Percentiles rank a stretch among this genome's conserved stretches.
Conservation (phyloP, 2,888 invertebrate genomes). For the Metalampra italica region DNA sequence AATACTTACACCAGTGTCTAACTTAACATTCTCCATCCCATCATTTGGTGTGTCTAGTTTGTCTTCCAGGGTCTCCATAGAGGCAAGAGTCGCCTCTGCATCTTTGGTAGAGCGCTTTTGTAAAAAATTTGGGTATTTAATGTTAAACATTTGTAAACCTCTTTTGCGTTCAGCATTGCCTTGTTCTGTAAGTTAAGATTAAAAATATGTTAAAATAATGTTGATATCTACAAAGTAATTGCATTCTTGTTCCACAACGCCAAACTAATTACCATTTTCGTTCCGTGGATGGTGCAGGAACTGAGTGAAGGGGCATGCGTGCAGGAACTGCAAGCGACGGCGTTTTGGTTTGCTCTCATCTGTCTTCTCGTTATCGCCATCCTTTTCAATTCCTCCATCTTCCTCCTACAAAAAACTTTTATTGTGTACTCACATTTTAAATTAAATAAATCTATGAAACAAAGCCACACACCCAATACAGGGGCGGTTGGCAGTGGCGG, state of each 20-base stretch:
- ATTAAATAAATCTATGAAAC: too few relatives aligned
- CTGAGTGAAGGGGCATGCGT: constrained; percentile 59
- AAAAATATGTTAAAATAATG: neutral
- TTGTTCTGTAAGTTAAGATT: constrained; percentile 27
- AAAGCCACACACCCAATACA: too few relatives aligned
- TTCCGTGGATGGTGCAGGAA: constrained; percentile 55
- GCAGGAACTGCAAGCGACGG: constrained; percentile 57
- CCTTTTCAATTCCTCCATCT: constrained; percentile 58
- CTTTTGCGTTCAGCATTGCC: constrained; percentile 30
- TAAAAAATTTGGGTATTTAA: constrained; percentile 73
- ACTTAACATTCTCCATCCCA: constrained; percentile 85
- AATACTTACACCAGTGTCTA: constrained; percentile 73
- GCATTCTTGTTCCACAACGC: too few relatives aligned
- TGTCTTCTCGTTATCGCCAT: constrained; percentile 53
- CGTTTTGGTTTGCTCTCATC: constrained; percentile 59
- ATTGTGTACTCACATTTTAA: neutral
- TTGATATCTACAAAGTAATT: neutral
- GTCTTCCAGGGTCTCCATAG: constrained; percentile 90
- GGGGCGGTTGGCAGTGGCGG: too few relatives aligned
- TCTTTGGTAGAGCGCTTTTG: constrained; percentile 76
- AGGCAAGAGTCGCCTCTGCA: constrained; percentile 85
- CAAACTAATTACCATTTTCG: constrained; percentile 42
- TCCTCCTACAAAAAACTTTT: constrained; percentile 43
- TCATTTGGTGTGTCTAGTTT: constrained; percentile 84
- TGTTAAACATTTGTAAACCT: constrained; percentile 29